Evolutionary conservation across 2,113 vertebrate genomes (phyloP), one percentile per base, ranked within the genome.

Genomic region (Salvator merianae): DNA sequence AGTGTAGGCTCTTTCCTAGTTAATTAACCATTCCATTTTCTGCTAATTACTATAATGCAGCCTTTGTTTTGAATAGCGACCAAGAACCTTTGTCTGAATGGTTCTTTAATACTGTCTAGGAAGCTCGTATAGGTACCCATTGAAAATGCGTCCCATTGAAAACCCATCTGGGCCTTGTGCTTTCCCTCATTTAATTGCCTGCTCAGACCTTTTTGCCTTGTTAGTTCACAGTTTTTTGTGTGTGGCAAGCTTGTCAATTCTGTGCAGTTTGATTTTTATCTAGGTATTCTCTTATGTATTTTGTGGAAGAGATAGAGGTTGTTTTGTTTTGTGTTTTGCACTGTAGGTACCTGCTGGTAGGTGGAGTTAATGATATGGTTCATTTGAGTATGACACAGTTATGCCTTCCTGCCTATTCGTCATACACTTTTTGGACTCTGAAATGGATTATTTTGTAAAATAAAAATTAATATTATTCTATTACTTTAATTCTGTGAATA

Each of bases 11-110:
- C 77, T 85, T 85, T 85, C 83, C 83, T 77, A 85, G 83, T 85
- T 85, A 85, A 85, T 85, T 85, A 85, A 85, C 68, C 83, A 79
- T 85, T 85, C 83, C 68, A 85, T 85, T 85, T 85, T 85, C 83
- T 85, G 77, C 83, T 85, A 85, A 85, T 85, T 85, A 79, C 83
- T 85, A 85, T 85, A 85, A 85, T 79, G 83, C 83, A 79, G 83
- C 8, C 83, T 85, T 85, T 85, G 83, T 85, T 85, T 85, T 85
- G 76, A 85, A 85, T 79, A 69, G 83, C 83, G 62, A 79, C 83
- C 83, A 79, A 70, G 69, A 85, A 73, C 83, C 69, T 85, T 85
- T 85, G 83, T 85, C 77, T 85, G 83, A 85, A 85, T 85, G 76
- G 55, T 85, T 85, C 83, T 85, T 79, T 85, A 85, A 85, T 79